Evolutionary conservation across 2,888 invertebrate genomes (phyloP).

Genomic region (Apoda limacodes): DNA sequence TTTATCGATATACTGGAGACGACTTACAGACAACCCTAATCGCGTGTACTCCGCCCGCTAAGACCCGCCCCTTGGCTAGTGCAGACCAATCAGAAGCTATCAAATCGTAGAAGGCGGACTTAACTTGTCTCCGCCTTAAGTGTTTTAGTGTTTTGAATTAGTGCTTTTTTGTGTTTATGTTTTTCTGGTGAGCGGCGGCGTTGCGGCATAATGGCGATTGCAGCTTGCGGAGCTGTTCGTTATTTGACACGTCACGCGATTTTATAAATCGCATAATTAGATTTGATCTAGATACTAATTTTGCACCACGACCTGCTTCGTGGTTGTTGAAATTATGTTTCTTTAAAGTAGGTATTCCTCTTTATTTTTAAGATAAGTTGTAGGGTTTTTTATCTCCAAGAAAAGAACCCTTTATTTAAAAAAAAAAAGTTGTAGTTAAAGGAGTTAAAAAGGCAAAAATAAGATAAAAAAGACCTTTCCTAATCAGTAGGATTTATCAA

Average conservation of each 20-base stretch:
- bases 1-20: conserved; percentile 50
- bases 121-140: conserved; percentile 37
- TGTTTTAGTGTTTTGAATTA: conserved; percentile 59
- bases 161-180: conserved; percentile 45
- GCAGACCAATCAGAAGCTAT: conserved; percentile 39
- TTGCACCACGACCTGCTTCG: too few relatives aligned
- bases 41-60: conserved; percentile 31
- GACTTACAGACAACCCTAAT: conserved; percentile 45
- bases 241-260: conserved; percentile 56
- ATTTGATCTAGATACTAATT: too few relatives aligned
- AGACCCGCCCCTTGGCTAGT: conserved; percentile 30
- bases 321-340: too few relatives aligned
- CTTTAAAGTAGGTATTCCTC: too few relatives aligned
- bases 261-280: too few relatives aligned
- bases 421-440: too few relatives aligned
- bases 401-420: too few relatives aligned
- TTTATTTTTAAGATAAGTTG: too few relatives aligned
- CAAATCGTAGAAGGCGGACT: conserved; percentile 32
- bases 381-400: too few relatives aligned
- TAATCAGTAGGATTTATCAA: too few relatives aligned
- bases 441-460: too few relatives aligned
- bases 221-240: conserved; percentile 15
- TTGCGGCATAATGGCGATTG: conserved; percentile 34
- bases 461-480: too few relatives aligned
- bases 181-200: conserved; percentile 38